These are phyloP conservation scores for Cairina moschata DNA, from an alignment of 2,113 vertebrate species.

Conservation along the genomic window DNA sequence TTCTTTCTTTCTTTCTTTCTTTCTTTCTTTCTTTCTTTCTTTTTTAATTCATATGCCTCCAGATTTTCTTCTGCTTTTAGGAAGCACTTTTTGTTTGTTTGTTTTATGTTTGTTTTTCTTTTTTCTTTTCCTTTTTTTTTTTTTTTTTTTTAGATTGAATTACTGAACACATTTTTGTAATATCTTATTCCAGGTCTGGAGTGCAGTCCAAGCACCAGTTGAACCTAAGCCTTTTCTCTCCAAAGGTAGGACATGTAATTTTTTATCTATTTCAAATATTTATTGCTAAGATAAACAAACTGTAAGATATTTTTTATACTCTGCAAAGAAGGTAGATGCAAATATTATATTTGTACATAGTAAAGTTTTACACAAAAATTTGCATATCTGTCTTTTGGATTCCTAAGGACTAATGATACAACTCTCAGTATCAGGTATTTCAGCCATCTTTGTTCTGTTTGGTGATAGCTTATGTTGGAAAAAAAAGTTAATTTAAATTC, in stretches of 20 bases:
- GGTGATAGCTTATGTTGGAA: not conserved
- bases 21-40: not conserved
- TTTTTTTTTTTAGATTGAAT: not conserved
- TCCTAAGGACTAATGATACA: not conserved
- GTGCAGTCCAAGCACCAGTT: not conserved
- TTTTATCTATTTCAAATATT: not conserved
- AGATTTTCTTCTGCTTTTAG: not conserved
- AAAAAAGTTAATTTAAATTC: not conserved
- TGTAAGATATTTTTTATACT: not conserved
- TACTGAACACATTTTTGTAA: not conserved
- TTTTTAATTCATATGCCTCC: not conserved
- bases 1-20: too few relatives aligned
- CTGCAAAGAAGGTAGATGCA: not conserved
- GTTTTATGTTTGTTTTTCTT: too few relatives aligned
- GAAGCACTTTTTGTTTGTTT: not conserved
- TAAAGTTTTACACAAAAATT: not conserved
- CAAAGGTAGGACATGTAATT: conserved; percentile 1
- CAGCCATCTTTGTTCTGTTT: not conserved
- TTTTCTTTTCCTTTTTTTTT: too few relatives aligned
- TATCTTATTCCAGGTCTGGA: not conserved
- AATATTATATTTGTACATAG: not conserved
- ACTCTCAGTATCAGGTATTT: not conserved
- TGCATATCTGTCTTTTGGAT: not conserved
- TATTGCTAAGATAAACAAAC: not conserved
- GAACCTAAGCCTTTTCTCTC: not conserved